phyloP scores from a whole-genome alignment of 2,113 vertebrate genomes.

The Hemiscyllium ocellatum region DNA sequence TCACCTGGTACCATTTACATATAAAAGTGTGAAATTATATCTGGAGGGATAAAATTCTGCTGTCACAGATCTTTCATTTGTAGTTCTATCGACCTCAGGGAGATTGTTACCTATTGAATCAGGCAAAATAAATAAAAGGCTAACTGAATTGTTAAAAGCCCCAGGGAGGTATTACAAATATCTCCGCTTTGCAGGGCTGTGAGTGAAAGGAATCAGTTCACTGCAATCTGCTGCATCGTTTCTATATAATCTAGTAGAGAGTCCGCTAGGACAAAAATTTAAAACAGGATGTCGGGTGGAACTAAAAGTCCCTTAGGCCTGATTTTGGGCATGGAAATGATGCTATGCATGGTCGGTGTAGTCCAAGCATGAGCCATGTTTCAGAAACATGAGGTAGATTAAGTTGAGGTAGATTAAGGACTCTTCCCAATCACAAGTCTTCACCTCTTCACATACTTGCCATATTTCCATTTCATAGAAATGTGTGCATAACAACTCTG shows the following conservation, averaged over 20 bases:
- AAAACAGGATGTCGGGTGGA: background rate
- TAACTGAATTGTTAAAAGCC: background rate
- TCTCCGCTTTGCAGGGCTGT: background rate
- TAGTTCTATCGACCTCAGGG: background rate
- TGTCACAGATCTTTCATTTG: background rate
- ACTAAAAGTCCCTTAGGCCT: background rate
- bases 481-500: too few species aligned
- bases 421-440: too few species aligned
- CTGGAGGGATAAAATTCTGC: background rate
- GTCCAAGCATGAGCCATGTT: background rate
- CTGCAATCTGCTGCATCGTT: background rate
- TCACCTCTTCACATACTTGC: too few species aligned
- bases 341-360: background rate
- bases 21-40: background rate
- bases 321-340: background rate
- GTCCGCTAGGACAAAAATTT: background rate
- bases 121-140: slow-evolving; percentile 12
- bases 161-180: background rate
- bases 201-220: background rate
- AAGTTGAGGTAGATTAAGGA: too few species aligned
- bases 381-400: too few species aligned
- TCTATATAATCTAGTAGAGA: background rate
- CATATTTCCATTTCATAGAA: too few species aligned
- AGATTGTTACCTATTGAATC: background rate
- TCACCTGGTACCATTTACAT: background rate